A percentile compares a stretch with the other conserved stretches of the same genome.
These are phyloP conservation scores for Hylaea fasciaria DNA, from an alignment of 2,888 invertebrate species.

Conservation along the genomic window DNA sequence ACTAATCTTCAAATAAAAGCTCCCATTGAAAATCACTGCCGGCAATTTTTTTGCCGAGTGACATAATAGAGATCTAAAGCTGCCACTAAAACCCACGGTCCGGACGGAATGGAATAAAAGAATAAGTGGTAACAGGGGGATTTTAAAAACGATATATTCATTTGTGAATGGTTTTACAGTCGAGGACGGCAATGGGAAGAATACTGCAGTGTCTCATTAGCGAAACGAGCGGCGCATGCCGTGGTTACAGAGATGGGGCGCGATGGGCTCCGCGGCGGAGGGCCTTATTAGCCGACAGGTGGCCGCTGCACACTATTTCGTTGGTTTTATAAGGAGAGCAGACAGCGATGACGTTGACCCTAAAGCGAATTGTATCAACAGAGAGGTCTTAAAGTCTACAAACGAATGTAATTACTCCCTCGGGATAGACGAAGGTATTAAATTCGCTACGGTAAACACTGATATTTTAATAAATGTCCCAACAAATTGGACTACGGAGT, in stretches of 20 bases:
- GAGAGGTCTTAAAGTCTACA: slow-evolving; percentile 11
- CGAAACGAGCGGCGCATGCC: slow-evolving; percentile 57
- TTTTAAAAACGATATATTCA: slow-evolving; percentile 28
- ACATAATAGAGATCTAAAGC: slow-evolving; percentile 8
- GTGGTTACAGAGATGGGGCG: slow-evolving; percentile 47
- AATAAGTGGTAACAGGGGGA: slow-evolving; percentile 20
- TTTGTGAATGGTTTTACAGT: slow-evolving; percentile 36
- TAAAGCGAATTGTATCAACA: slow-evolving; percentile 11
- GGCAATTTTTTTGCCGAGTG: background rate
- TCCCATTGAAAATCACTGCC: background rate
- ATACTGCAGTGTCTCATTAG: slow-evolving; percentile 66
- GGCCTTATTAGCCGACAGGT: slow-evolving; percentile 52
- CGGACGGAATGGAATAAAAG: slow-evolving; percentile 14
- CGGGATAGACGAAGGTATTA: slow-evolving; percentile 25
- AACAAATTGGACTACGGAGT: background rate
- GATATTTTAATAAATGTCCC: slow-evolving; percentile 17
- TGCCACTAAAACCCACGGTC: background rate
- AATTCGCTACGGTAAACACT: slow-evolving; percentile 21
- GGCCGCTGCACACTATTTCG: slow-evolving; percentile 33
- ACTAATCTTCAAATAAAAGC: background rate
- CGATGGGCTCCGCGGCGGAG: slow-evolving; percentile 48
- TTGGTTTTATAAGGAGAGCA: slow-evolving; percentile 29
- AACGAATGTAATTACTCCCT: slow-evolving; percentile 24
- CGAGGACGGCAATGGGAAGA: slow-evolving; percentile 51
- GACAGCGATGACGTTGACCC: slow-evolving; percentile 21